These are phyloP conservation scores for Malurus splendens DNA, from an alignment of 2,797 vertebrate genomes.

Conservation along the genomic window DNA sequence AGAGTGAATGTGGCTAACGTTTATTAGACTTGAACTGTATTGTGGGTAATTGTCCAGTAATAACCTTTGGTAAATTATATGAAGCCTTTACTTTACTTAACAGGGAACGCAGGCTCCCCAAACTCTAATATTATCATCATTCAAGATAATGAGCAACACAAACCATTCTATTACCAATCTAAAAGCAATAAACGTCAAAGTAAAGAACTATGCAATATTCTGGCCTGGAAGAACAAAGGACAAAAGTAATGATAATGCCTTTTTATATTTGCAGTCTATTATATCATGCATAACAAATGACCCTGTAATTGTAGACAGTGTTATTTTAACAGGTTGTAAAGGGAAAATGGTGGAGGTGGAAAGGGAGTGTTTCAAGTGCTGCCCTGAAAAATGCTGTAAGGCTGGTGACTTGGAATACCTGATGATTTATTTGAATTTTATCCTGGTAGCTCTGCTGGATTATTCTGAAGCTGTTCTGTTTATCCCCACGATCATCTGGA, in stretches of 20 bases:
- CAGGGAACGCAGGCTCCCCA: constrained; percentile 62
- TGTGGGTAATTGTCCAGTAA: constrained; percentile 74
- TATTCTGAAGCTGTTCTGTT: neutral
- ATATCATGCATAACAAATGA: constrained; percentile 73
- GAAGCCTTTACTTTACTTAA: constrained; percentile 70
- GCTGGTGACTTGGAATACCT: neutral
- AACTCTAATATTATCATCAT: constrained; percentile 75
- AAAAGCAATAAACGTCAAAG: constrained; percentile 78
- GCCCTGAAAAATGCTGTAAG: constrained; percentile 14
- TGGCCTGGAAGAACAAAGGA: constrained; percentile 71
- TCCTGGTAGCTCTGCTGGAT: neutral
- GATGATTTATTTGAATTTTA: neutral
- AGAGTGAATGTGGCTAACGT: constrained; percentile 55
- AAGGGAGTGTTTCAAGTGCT: constrained; percentile 1
- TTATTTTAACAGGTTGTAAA: constrained; percentile 68
- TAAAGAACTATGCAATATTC: constrained; percentile 79
- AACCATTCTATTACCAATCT: constrained; percentile 77
- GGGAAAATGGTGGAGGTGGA: neutral
- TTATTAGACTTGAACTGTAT: constrained; percentile 73
- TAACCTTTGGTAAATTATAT: constrained; percentile 73
- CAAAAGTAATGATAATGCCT: constrained; percentile 75
- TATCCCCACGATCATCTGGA: neutral
- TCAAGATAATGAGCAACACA: constrained; percentile 78
- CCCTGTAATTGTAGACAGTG: constrained; percentile 63
- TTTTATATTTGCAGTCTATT: constrained; percentile 72